A percentile compares a stretch with the other conserved stretches of the same genome.
These are phyloP conservation scores for Picathartes gymnocephalus DNA, from an alignment of 2,113 vertebrate genomes.

Conservation along the genomic window DNA sequence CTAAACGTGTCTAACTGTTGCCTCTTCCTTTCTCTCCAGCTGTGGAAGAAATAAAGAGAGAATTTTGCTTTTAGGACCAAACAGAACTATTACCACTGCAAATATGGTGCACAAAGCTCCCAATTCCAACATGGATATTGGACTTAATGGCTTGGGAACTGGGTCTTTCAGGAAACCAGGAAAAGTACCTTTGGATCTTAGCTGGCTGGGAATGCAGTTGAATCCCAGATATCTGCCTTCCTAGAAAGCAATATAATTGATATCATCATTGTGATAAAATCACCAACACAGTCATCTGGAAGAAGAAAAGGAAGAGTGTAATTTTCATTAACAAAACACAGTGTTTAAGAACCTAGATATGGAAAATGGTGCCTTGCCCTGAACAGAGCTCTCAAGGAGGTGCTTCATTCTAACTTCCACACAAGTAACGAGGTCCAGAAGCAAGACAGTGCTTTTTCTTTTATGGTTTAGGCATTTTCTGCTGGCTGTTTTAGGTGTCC, in stretches of 20 bases:
- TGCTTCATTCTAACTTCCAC: not conserved
- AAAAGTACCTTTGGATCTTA: not conserved
- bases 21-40: not conserved
- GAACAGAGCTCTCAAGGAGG: not conserved
- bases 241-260: not conserved
- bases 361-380: not conserved
- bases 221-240: not conserved
- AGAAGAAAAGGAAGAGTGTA: not conserved
- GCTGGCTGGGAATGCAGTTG: not conserved
- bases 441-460: not conserved
- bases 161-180: not conserved
- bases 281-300: not conserved
- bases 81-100: not conserved
- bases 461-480: not conserved
- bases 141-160: not conserved
- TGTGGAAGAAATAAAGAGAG: not conserved
- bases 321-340: accelerated
- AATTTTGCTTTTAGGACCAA: not conserved
- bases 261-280: not conserved
- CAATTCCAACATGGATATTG: not conserved
- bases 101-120: not conserved
- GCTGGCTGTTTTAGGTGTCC: not conserved
- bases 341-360: not conserved
- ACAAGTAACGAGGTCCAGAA: not conserved
- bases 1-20: not conserved